Conservation (phyloP, 1,140 invertebrate genomes). For the Dufourea novaeangliae region DNA sequence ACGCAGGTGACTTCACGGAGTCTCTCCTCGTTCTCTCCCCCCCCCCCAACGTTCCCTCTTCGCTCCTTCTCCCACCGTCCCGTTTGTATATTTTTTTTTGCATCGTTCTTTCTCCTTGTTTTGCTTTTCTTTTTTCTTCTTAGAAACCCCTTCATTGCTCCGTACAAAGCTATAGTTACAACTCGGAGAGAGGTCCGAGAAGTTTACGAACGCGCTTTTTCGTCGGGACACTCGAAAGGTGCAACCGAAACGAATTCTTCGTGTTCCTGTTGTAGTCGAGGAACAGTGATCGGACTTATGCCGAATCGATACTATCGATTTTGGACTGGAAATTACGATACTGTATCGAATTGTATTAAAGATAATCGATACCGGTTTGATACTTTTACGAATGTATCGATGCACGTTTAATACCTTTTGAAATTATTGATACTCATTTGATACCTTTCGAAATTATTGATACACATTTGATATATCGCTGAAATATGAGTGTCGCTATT, state of each 20-base stretch:
- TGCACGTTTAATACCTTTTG: no score
- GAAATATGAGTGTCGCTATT: no score
- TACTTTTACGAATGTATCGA: no score
- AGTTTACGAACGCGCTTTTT: background rate
- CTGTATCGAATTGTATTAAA: no score
- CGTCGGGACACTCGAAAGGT: slow-evolving; percentile 3
- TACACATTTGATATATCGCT: no score
- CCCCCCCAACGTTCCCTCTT: background rate
- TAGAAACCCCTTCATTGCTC: slow-evolving; percentile 42
- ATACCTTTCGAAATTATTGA: no score
- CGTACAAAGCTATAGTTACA: slow-evolving; percentile 41
- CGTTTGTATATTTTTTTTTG: background rate
- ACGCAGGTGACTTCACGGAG: slow-evolving; percentile 55
- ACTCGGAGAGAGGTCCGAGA: slow-evolving; percentile 1
- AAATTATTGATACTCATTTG: no score
- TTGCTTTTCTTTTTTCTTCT: slow-evolving; percentile 3
- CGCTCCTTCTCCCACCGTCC: background rate
- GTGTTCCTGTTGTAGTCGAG: background rate
- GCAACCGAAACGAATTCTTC: background rate
- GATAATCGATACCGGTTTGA: no score
- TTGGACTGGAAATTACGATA: no score
- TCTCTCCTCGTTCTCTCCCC: slow-evolving; percentile 2
- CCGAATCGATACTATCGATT: no score
- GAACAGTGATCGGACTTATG: no score
- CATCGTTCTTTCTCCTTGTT: slow-evolving; percentile 6